A percentile compares a stretch with the other conserved stretches of the same genome.
Evolutionary conservation across 2,113 vertebrate species (phyloP).

Genomic region (Labrus mixtus): DNA sequence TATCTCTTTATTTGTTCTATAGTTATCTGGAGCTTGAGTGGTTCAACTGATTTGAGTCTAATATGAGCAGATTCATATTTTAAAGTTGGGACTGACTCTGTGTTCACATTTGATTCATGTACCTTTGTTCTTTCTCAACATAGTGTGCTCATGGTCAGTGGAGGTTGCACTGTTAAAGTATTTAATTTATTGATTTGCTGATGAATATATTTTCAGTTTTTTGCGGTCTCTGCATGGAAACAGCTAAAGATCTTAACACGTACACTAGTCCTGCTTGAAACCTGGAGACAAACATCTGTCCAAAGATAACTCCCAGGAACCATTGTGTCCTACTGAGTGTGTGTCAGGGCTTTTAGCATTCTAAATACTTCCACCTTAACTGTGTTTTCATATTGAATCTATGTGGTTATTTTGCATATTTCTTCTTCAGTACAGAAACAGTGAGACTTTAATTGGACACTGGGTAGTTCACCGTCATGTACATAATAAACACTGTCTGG

Average conservation of each 20-base stretch:
- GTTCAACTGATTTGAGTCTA: neutral
- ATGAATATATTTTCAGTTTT: neutral
- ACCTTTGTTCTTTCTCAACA: neutral
- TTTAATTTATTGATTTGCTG: neutral
- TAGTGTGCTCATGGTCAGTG: too few relatives aligned
- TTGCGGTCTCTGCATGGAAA: neutral
- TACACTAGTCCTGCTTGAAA: neutral
- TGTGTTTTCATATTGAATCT: too few relatives aligned
- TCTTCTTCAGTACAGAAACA: neutral
- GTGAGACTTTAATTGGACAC: neutral
- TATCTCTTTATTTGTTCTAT: too few relatives aligned
- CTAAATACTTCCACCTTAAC: too few relatives aligned
- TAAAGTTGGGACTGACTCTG: too few relatives aligned
- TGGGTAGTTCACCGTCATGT: too few relatives aligned
- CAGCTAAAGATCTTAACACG: neutral
- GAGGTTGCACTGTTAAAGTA: neutral
- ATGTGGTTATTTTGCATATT: neutral
- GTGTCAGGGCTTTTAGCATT: neutral
- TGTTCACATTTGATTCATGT: neutral
- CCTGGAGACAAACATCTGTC: slow-evolving; percentile 12
- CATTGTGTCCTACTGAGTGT: neutral
- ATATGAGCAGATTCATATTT: too few relatives aligned
- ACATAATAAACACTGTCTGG: neutral
- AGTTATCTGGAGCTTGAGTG: too few relatives aligned
- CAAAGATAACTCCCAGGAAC: slow-evolving; percentile 31